Percentiles rank a stretch among this genome's conserved stretches.
These are phyloP conservation scores for Monarcha castaneiventris DNA, from an alignment of 2,113 vertebrate genomes.

Conservation along the genomic window DNA sequence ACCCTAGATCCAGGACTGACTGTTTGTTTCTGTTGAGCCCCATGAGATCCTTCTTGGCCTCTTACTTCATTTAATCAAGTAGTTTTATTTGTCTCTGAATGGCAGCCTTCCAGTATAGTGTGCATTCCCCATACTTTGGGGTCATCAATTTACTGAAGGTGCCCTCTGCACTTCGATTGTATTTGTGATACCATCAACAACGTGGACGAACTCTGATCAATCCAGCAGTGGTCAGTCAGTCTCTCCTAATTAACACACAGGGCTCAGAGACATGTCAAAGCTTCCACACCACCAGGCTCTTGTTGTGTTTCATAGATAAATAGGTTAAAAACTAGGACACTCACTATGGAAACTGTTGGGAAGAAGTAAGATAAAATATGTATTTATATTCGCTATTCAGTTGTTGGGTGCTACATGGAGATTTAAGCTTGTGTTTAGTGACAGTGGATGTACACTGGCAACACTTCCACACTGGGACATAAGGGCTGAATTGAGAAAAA, in stretches of 20 bases:
- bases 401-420: background rate
- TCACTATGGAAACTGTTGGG: background rate
- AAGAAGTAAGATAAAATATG: background rate
- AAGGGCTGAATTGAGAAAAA: background rate
- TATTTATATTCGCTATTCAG: background rate
- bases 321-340: background rate
- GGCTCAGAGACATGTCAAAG: background rate
- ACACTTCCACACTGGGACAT: background rate
- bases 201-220: rapidly evolving
- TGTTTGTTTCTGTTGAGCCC: background rate
- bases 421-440: background rate
- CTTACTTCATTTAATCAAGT: background rate
- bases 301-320: background rate
- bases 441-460: background rate
- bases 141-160: background rate
- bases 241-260: background rate
- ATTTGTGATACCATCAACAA: background rate
- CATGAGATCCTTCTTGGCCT: background rate
- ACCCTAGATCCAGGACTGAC: too few species aligned
- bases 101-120: background rate
- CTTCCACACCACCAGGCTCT: background rate
- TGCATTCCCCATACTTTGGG: background rate
- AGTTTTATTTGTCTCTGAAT: background rate
- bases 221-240: background rate
- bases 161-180: background rate